Percentiles rank a stretch among this genome's conserved stretches.
These are phyloP conservation scores for Scaptomyza tumidula DNA, from an alignment of 2,888 invertebrate species.

Conservation along the genomic window DNA sequence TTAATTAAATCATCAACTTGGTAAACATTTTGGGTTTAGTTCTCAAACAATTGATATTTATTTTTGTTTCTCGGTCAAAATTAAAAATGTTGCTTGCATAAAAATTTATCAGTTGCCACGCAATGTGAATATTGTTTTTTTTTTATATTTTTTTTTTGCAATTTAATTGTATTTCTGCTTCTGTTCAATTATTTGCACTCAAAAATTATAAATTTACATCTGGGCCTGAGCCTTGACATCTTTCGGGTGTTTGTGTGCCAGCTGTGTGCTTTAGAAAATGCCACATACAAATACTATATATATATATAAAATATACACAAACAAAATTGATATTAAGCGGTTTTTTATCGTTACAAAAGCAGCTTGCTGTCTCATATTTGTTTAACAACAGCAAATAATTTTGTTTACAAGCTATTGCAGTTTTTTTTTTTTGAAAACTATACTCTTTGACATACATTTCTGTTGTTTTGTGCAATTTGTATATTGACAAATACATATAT, in stretches of 20 bases:
- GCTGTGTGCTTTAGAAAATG: constrained; percentile 25
- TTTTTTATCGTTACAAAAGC: constrained; percentile 43
- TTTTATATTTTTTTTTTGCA: no score
- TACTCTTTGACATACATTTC: not conserved
- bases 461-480: not conserved
- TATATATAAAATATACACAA: not conserved
- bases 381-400: constrained; percentile 28
- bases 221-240: constrained; percentile 46
- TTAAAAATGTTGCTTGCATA: constrained; percentile 26
- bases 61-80: constrained; percentile 12
- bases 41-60: constrained; percentile 36
- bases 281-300: not conserved
- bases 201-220: constrained; percentile 34
- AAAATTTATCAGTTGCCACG: constrained; percentile 52
- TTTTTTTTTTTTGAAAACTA: not conserved
- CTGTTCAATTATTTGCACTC: constrained; percentile 26
- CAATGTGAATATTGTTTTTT: constrained; percentile 16
- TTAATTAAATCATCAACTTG: constrained; percentile 59
- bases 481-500: not conserved
- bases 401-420: constrained; percentile 19
- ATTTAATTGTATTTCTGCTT: constrained; percentile 3
- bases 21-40: constrained; percentile 15
- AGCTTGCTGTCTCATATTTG: constrained; percentile 31
- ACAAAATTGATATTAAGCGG: not conserved
- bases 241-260: constrained; percentile 17